Percentiles rank a stretch among this genome's conserved stretches.
phyloP scores from a whole-genome alignment of 2,888 invertebrate genomes.

The Caenorhabditis angaria region DNA sequence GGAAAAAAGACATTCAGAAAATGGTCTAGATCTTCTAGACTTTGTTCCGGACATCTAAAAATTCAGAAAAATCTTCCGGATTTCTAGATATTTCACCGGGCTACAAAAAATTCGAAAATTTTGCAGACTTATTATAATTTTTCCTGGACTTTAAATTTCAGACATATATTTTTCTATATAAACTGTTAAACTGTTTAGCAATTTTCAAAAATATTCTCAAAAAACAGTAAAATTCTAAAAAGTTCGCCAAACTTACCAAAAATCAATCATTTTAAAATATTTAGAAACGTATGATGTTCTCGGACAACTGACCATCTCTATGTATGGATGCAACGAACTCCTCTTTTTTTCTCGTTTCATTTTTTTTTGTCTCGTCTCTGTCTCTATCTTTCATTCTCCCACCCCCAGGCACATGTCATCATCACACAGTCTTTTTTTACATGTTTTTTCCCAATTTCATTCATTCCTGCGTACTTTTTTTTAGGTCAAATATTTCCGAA shows the following conservation, averaged over 20 bases:
- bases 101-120: background rate
- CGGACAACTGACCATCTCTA: too few relatives aligned
- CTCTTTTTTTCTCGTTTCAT: too few relatives aligned
- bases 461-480: background rate
- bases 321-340: too few relatives aligned
- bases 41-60: background rate
- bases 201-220: background rate
- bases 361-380: too few relatives aligned
- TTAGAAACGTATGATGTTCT: too few relatives aligned
- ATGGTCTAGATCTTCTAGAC: background rate
- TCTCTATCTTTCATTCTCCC: background rate
- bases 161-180: background rate
- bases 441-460: background rate
- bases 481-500: background rate
- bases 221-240: background rate
- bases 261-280: too few relatives aligned
- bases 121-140: background rate
- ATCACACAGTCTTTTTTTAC: background rate
- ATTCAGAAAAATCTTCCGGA: background rate
- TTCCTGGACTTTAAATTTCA: background rate
- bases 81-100: background rate
- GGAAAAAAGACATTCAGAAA: too few relatives aligned
- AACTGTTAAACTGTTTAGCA: background rate
- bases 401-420: slow-evolving; percentile 4
- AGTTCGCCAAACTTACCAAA: too few relatives aligned